phyloP scores from a whole-genome alignment of 2,113 vertebrate genomes.

The Noturus placidus region DNA sequence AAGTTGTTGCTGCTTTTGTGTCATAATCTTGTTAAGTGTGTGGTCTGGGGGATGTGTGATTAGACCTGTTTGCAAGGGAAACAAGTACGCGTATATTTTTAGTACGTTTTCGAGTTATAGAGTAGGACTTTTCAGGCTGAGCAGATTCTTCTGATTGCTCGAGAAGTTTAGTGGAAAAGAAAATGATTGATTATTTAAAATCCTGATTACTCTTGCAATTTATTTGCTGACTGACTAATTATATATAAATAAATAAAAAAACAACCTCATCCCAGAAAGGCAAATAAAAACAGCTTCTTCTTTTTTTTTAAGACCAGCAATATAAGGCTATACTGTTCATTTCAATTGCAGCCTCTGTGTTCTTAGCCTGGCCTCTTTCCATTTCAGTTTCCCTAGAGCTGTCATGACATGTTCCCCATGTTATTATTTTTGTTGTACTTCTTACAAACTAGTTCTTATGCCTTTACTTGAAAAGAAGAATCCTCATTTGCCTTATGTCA shows the following conservation, averaged over 20 bases:
- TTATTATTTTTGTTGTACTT: not conserved
- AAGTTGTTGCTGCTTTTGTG: not conserved
- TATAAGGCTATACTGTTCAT: not conserved
- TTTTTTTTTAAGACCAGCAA: not conserved
- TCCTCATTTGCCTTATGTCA: constrained; percentile 48
- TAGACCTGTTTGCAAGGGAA: not conserved
- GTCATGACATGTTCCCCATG: not conserved
- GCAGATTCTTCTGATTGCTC: not conserved
- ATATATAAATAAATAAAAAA: not conserved
- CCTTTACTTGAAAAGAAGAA: not conserved
- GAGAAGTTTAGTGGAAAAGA: not conserved
- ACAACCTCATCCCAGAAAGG: not conserved
- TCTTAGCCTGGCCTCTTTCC: not conserved
- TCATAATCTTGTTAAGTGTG: not conserved
- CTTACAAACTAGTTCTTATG: not conserved
- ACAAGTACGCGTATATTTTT: not conserved
- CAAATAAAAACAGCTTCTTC: not conserved
- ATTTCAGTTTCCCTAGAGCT: not conserved
- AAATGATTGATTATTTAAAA: constrained; percentile 15
- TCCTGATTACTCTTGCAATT: not conserved
- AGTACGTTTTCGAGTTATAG: not conserved
- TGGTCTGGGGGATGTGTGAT: not conserved
- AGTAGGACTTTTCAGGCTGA: not conserved
- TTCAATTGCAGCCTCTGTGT: not conserved
- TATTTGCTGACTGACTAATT: constrained; percentile 18